phyloP scores from a whole-genome alignment of 2,888 invertebrate species.

The Abrostola triplasia region DNA sequence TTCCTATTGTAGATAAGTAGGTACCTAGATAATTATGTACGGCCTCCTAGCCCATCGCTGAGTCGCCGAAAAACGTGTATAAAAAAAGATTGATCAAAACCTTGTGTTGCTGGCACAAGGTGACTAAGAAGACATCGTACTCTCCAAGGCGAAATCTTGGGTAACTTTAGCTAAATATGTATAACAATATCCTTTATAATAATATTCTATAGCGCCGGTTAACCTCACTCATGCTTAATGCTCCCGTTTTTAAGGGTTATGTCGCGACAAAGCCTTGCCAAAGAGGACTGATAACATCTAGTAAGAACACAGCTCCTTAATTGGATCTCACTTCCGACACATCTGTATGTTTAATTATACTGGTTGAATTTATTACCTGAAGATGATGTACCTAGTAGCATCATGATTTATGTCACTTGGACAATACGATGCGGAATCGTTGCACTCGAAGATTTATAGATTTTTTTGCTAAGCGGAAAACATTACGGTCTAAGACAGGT shows the following conservation, averaged over 20 bases:
- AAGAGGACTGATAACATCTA: constrained; percentile 1
- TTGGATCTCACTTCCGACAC: constrained; percentile 29
- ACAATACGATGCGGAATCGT: constrained; percentile 33
- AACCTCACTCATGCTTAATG: constrained; percentile 30
- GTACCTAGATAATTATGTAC: constrained; percentile 24
- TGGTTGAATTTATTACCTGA: constrained; percentile 32
- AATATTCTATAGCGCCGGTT: constrained; percentile 5
- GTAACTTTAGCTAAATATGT: constrained; percentile 18
- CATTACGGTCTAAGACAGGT: constrained; percentile 5
- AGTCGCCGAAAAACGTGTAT: constrained; percentile 60
- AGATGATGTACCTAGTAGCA: constrained; percentile 27
- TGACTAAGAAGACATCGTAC: constrained; percentile 70
- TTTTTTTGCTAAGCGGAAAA: constrained; percentile 11
- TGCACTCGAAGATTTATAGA: constrained; percentile 7
- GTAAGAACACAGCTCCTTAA: constrained; percentile 16
- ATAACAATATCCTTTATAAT: constrained; percentile 21
- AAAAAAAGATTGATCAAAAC: constrained; percentile 63
- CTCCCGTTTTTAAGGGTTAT: constrained; percentile 26
- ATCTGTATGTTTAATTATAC: constrained; percentile 20
- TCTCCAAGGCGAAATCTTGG: constrained; percentile 63
- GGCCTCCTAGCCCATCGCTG: constrained; percentile 51
- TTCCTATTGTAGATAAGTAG: constrained; percentile 34
- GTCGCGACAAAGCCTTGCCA: background rate
- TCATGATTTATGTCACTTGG: constrained; percentile 8
- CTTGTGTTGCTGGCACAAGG: constrained; percentile 66